Conservation (phyloP, 1,140 invertebrate genomes). For the Euschistus heros region DNA sequence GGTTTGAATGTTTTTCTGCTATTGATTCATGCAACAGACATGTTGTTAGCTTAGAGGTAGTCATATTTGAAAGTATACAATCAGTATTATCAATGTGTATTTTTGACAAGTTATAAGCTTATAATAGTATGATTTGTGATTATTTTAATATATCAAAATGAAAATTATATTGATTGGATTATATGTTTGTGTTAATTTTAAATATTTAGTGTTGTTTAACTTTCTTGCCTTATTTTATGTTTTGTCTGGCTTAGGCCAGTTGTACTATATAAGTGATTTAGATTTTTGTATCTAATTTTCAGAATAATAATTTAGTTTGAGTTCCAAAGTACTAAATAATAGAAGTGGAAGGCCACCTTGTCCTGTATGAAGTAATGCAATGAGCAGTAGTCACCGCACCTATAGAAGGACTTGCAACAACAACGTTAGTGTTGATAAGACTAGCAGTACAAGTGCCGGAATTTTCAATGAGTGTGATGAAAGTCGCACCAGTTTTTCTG, state of each 20-base stretch:
- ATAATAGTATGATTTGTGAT: neutral
- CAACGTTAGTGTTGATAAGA: constrained; percentile 25
- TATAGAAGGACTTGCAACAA: constrained; percentile 27
- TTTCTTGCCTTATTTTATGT: neutral
- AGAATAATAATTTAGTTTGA: neutral
- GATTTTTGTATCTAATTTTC: neutral
- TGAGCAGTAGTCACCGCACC: constrained; percentile 29
- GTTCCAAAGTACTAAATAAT: no score
- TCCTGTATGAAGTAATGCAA: constrained; percentile 20
- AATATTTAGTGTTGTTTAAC: neutral
- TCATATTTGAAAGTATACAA: neutral
- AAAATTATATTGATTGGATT: neutral
- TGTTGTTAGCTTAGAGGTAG: neutral
- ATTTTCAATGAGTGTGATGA: constrained; percentile 20
- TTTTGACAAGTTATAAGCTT: neutral
- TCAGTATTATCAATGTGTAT: no score
- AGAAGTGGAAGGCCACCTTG: neutral
- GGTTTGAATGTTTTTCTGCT: neutral
- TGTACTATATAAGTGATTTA: neutral
- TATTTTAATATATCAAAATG: neutral
- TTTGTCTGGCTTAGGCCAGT: neutral
- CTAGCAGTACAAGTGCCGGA: constrained; percentile 11
- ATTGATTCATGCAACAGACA: neutral
- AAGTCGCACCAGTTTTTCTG: neutral
- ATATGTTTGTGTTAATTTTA: neutral